phyloP scores from a whole-genome alignment of 2,113 vertebrate genomes.

The Aptenodytes patagonicus region DNA sequence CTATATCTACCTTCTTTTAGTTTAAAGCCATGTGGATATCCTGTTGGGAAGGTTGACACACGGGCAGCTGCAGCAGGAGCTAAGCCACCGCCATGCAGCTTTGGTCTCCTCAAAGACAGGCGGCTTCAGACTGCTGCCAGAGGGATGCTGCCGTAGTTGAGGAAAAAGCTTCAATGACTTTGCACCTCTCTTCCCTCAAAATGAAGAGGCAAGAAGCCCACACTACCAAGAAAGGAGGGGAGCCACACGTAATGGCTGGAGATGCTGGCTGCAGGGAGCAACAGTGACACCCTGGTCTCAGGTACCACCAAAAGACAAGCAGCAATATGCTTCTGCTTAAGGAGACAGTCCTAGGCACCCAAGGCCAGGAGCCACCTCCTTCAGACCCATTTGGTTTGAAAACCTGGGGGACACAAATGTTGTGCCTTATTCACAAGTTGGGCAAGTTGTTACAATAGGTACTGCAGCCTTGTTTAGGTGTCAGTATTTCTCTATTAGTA shows the following conservation, averaged over 20 bases:
- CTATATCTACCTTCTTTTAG: not conserved
- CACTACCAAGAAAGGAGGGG: not conserved
- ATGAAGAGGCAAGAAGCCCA: fast-evolving
- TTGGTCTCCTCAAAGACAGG: not conserved
- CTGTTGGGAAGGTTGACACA: fast-evolving
- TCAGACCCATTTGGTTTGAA: not conserved
- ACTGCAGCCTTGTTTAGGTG: not conserved
- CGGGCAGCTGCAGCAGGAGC: not conserved
- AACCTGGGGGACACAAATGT: not conserved
- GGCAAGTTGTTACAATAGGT: not conserved
- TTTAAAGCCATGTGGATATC: not conserved
- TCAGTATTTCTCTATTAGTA: not conserved
- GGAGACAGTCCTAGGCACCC: fast-evolving
- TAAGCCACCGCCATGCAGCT: not conserved
- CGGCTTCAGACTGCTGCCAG: not conserved
- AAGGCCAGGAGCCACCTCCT: not conserved
- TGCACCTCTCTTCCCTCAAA: not conserved
- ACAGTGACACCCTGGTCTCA: fast-evolving
- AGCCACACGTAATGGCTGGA: not conserved
- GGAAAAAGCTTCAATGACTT: not conserved
- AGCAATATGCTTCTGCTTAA: not conserved
- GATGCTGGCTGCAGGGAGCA: not conserved
- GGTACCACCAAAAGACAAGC: not conserved
- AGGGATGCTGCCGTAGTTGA: not conserved
- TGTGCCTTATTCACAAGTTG: not conserved